Base-by-base conservation (phyloP, 2,888 invertebrate species). In the Dascillus cervinus region DNA sequence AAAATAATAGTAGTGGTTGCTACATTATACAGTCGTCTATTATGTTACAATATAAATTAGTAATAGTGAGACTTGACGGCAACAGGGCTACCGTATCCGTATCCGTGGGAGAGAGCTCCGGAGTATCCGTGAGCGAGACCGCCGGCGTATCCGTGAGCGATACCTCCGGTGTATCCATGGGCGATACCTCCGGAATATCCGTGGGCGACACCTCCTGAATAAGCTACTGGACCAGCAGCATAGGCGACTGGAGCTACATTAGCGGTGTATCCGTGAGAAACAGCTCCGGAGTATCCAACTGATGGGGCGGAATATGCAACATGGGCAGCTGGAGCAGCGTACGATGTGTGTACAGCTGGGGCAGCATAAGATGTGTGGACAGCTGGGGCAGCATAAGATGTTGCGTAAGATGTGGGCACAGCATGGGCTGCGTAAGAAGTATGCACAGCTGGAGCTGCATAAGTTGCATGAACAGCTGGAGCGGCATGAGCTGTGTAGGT, bases 351-450 rank as follows among this genome's bases (percentile, higher is more conserved):
- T 68, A 20, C 69, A 67, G 0, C n/a, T n/a, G n/a, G 46, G 1
- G 56, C 55, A 2, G 19, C 32, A 2, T 44, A 27, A 1, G 45
- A 62, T 3, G 69, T 64, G 47, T 62, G 68, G 6, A 58, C 43
- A 10, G 43, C 43, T 2, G 50, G 46, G n/a, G 49, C 53, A 5
- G 41, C 40, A n/a, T 19, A 28, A 10, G 29, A 24, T 13, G 34
- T 23, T 9, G 31, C 35, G 13, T 52, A 56, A 13, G 53, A 52
- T 12, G 61, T 46, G 15, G 62, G 60, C 10, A 62, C 53, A n/a
- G 57, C 58, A 51, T 44, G 43, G 20, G 37, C 14, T 11, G 58
- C n/a, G n/a, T n/a, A n/a, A n/a, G n/a, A n/a, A n/a, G n/a, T n/a
- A n/a, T n/a, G n/a, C n/a, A n/a, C n/a, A n/a, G n/a, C n/a, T n/a